These are phyloP conservation scores for Sinocyclocheilus grahami DNA, from an alignment of 2,113 vertebrate genomes.

Conservation along the genomic window DNA sequence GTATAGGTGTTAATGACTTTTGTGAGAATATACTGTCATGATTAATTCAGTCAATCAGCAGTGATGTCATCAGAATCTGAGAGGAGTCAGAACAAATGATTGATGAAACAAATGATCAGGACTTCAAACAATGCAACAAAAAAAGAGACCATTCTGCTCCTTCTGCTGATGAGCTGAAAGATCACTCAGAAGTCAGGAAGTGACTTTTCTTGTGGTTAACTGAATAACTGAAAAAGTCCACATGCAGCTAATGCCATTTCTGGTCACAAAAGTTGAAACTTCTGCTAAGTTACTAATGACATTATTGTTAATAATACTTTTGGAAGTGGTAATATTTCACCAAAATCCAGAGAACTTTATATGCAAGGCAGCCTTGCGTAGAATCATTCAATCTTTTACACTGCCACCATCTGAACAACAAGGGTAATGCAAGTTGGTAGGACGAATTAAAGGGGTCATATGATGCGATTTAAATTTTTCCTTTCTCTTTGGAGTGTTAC, in stretches of 20 bases:
- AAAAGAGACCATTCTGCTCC: not conserved
- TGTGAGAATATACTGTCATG: not conserved
- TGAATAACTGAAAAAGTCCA: not conserved
- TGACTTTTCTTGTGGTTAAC: not conserved
- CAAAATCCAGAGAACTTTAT: not conserved
- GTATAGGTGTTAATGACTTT: not conserved
- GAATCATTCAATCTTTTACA: not conserved
- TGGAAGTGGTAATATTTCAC: not conserved
- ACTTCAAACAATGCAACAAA: conserved; percentile 3
- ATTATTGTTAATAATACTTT: not conserved
- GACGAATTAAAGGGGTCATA: not conserved
- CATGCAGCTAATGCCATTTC: not conserved
- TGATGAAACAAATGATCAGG: not conserved
- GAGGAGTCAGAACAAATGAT: not conserved
- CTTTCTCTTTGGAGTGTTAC: too few relatives aligned
- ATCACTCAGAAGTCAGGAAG: conserved; percentile 5
- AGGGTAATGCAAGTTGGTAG: not conserved
- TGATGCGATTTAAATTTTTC: too few relatives aligned
- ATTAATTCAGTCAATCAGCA: not conserved
- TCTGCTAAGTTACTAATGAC: not conserved
- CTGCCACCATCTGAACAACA: not conserved
- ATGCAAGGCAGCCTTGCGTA: not conserved
- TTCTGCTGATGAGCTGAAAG: not conserved
- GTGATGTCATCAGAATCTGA: not conserved
- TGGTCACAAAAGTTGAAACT: not conserved